Percentiles rank a stretch among this genome's conserved stretches.
Evolutionary conservation across 2,888 invertebrate species (phyloP).

Genomic region (Odontocolon sp.): DNA sequence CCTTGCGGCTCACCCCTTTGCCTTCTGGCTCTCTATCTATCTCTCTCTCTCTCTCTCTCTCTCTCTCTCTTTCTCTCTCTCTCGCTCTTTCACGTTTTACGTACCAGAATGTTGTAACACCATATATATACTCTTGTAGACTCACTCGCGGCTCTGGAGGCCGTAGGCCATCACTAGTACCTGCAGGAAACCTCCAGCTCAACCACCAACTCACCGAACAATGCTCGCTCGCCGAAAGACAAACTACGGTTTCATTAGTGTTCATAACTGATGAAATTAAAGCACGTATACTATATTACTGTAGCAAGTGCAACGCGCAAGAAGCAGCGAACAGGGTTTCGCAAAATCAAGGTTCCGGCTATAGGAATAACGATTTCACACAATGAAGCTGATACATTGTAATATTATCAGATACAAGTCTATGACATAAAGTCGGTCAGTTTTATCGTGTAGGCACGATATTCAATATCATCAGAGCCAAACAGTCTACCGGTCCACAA

Average conservation of each 20-base stretch:
- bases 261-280: conserved; percentile 72
- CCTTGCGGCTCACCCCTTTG: conserved; percentile 54
- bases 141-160: conserved; percentile 44
- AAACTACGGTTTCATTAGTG: conserved; percentile 73
- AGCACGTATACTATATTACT: conserved; percentile 32
- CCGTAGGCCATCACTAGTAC: conserved; percentile 27
- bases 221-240: conserved; percentile 67
- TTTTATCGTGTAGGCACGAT: too few species aligned
- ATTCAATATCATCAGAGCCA: not conserved
- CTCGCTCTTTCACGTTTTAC: conserved; percentile 21
- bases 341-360: conserved; percentile 32
- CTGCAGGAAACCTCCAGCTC: not conserved
- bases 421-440: not conserved
- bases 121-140: conserved; percentile 21
- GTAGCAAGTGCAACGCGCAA: not conserved
- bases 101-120: conserved; percentile 10
- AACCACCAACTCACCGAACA: conserved; percentile 61
- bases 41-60: conserved; percentile 23
- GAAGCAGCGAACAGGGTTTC: not conserved
- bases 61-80: conserved; percentile 32
- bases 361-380: too few species aligned
- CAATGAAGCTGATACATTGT: too few species aligned
- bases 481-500: not conserved
- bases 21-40: conserved; percentile 2
- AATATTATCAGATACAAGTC: conserved; percentile 39